phyloP scores from a whole-genome alignment of 2,797 vertebrate species.

The Neosilurus hyrtlii region DNA sequence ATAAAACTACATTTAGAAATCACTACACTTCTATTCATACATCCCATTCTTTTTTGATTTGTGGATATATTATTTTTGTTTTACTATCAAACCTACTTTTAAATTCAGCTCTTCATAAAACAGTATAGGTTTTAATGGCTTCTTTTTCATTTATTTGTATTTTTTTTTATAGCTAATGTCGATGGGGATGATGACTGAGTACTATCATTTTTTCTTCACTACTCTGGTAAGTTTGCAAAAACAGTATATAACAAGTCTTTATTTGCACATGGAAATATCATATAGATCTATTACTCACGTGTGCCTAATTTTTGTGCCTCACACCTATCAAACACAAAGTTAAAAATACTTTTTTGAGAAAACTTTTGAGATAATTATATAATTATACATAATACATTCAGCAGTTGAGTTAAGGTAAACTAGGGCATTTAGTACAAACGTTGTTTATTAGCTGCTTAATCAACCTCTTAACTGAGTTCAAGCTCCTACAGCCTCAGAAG shows the following conservation, averaged over 20 bases:
- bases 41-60: not conserved
- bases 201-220: slow-evolving; percentile 97
- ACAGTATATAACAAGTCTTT: slow-evolving; percentile 66
- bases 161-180: slow-evolving; percentile 81
- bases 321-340: not conserved
- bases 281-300: not conserved
- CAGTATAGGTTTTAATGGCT: not conserved
- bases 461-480: not conserved
- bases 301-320: not conserved
- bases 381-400: not conserved
- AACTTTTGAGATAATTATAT: too few relatives aligned
- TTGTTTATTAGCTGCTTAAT: not conserved
- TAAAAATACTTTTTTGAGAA: not conserved
- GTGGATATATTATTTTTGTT: not conserved
- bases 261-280: not conserved
- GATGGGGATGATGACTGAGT: slow-evolving; percentile 99
- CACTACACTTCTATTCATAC: too few relatives aligned
- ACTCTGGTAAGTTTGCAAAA: slow-evolving; percentile 91
- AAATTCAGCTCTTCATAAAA: not conserved
- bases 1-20: too few relatives aligned
- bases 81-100: not conserved
- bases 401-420: not conserved
- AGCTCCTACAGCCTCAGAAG: not conserved
- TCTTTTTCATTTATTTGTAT: slow-evolving; percentile 49
- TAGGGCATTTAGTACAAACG: not conserved